phyloP scores from a whole-genome alignment of 2,888 invertebrate species.

The Ochropacha duplaris region DNA sequence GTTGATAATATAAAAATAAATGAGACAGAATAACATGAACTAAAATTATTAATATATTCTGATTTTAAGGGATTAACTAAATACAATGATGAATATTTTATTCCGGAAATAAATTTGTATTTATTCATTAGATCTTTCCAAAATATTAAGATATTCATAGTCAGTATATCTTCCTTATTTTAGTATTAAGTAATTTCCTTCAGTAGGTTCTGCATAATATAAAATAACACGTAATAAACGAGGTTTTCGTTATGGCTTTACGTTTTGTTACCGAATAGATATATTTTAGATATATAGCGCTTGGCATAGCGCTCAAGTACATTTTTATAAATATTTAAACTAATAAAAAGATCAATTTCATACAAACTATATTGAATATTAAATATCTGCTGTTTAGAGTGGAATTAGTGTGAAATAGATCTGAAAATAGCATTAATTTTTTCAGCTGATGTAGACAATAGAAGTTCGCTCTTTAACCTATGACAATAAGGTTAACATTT shows the following conservation, averaged over 20 bases:
- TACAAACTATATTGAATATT: background rate
- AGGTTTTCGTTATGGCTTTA: background rate
- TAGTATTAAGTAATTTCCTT: too few species aligned
- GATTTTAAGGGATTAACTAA: too few species aligned
- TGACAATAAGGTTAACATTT: slow-evolving; percentile 23
- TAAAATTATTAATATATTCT: too few species aligned
- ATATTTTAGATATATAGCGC: slow-evolving; percentile 23
- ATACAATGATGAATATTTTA: too few species aligned
- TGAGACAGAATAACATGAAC: slow-evolving; percentile 25
- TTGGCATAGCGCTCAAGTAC: slow-evolving; percentile 47
- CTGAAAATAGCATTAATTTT: slow-evolving; percentile 9
- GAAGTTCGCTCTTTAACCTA: slow-evolving; percentile 33
- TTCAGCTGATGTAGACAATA: slow-evolving; percentile 24
- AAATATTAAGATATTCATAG: too few species aligned
- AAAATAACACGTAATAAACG: background rate
- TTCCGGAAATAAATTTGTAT: too few species aligned
- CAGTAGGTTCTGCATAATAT: background rate
- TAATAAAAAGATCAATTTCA: slow-evolving; percentile 6
- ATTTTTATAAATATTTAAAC: slow-evolving; percentile 20
- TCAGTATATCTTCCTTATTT: too few species aligned
- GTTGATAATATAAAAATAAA: slow-evolving; percentile 1
- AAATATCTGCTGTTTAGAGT: background rate
- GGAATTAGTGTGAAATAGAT: background rate
- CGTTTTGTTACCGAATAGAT: background rate
- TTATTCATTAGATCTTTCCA: too few species aligned